Evolutionary conservation across 2,888 invertebrate genomes (phyloP).

Genomic region (Melitaea athalia): DNA sequence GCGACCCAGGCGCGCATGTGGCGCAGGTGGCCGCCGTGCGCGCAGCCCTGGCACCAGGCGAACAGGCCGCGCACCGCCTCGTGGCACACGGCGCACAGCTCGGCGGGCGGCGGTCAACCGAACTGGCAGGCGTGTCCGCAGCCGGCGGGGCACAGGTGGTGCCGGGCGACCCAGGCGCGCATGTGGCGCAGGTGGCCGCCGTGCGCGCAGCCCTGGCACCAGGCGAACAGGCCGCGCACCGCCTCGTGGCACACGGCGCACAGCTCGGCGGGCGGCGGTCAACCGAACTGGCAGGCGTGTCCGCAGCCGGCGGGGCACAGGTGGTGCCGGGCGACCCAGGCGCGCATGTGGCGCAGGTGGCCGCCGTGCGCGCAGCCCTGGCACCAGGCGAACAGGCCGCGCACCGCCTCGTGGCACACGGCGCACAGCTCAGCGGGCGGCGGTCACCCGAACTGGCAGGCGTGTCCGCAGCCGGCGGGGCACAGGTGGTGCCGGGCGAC

Average conservation of each 20-base stretch:
- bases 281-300: conserved; percentile 84
- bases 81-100: conserved; percentile 88
- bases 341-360: conserved; percentile 92
- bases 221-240: conserved; percentile 94
- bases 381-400: conserved; percentile 97
- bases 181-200: conserved; percentile 97
- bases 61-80: conserved; percentile 93
- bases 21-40: conserved; percentile 96
- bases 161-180: conserved; percentile 89
- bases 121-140: conserved; percentile 91
- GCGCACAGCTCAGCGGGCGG: conserved; percentile 79
- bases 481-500: conserved; percentile 89
- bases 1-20: conserved; percentile 94
- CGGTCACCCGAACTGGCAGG: conserved; percentile 76
- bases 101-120: conserved; percentile 67
- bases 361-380: conserved; percentile 99
- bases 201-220: conserved; percentile 99
- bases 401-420: conserved; percentile 92
- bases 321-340: conserved; percentile 90
- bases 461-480: conserved; percentile 96
- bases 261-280: conserved; percentile 68
- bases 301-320: conserved; percentile 97
- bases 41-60: conserved; percentile 98
- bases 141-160: conserved; percentile 94
- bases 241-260: conserved; percentile 90